Conservation (phyloP, 64 coral and sea anemone species). For the Pocillopora verrucosa region DNA sequence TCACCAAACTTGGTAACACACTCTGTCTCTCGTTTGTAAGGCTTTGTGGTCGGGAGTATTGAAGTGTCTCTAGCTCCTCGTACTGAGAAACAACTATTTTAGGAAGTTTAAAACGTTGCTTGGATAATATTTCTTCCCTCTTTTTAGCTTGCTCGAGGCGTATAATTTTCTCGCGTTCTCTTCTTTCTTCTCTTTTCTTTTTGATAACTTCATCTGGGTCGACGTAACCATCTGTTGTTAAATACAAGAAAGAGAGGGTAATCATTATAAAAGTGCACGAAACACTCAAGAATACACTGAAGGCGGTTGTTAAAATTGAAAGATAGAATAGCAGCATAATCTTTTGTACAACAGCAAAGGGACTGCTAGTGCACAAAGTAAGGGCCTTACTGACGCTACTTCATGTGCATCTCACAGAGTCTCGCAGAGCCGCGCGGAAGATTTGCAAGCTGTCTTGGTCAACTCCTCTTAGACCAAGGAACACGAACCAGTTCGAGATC, state of each 20-base stretch:
- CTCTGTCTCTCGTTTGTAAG: constrained; percentile 1
- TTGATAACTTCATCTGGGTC: constrained; percentile 58
- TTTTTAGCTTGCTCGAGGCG: constrained; percentile 67
- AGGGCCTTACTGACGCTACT: not conserved
- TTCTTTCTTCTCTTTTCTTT: constrained; percentile 69
- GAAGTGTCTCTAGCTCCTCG: constrained; percentile 12
- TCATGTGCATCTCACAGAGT: too few relatives aligned
- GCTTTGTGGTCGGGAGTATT: constrained; percentile 1
- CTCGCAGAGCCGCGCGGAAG: too few relatives aligned
- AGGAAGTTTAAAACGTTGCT: constrained; percentile 59
- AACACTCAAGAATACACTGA: not conserved
- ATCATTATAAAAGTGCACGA: not conserved
- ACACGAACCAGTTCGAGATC: too few relatives aligned
- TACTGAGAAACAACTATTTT: constrained; percentile 74
- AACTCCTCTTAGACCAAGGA: too few relatives aligned
- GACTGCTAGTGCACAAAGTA: not conserved
- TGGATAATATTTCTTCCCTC: constrained; percentile 38
- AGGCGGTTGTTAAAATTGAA: not conserved
- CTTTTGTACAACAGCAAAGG: too few relatives aligned
- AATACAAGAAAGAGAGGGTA: not conserved
- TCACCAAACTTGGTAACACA: constrained; percentile 16
- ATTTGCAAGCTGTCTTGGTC: too few relatives aligned
- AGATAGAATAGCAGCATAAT: not conserved
- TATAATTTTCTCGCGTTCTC: constrained; percentile 42
- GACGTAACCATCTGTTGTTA: constrained; percentile 59